Evolutionary conservation across 2,113 vertebrate species (phyloP), one percentile per base, ranked within the genome.

Genomic region (Erinaceus europaeus): DNA sequence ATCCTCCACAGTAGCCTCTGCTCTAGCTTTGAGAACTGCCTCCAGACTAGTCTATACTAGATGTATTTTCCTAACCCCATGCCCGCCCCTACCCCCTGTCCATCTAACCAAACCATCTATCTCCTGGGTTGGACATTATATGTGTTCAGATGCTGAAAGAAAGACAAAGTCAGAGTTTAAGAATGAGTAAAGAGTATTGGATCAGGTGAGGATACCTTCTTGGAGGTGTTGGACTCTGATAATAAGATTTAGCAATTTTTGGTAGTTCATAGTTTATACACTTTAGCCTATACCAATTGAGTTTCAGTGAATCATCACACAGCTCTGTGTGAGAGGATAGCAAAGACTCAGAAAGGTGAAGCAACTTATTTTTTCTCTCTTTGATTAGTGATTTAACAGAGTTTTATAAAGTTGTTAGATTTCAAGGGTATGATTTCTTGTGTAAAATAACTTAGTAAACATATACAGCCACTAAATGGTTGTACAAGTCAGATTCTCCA

Each of bases 1-100:
- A 88, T 68, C 53, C 44, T 89, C 53, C 79, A 50, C 8, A n/a
- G 84, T 15, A 72, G 79, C 65, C 82, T 82, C 59, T 21, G 69
- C 36, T 71, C 36, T 44, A 40, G 14, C 44, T 91, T 67, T 55
- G 42, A 79, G 18, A 79, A 23, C 80, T 20, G 29, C 17, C 17
- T 23, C 25, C 40, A 78, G 59, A 38, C 18, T 17, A 59, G 29
- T 61, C 38, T 61, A 32, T 29, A 5, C 32, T 21, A 11, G 76
- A 42, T 2, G 18, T 3, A 12, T 6, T 13, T 14, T 2, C 27
- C 67, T 48, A 15, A 23, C 4, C 25, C 25, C 59, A 27, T 27
- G 8, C 34, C 32, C 40, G n/a, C 5, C 27, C 59, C n/a, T 27
- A 7, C 34, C 32, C 40, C 18, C 25, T 1, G 1, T 48, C n/a